A percentile compares a stretch with the other conserved stretches of the same genome.
phyloP scores from a whole-genome alignment of 2,797 vertebrate genomes.

The Danio jaintianensis region DNA sequence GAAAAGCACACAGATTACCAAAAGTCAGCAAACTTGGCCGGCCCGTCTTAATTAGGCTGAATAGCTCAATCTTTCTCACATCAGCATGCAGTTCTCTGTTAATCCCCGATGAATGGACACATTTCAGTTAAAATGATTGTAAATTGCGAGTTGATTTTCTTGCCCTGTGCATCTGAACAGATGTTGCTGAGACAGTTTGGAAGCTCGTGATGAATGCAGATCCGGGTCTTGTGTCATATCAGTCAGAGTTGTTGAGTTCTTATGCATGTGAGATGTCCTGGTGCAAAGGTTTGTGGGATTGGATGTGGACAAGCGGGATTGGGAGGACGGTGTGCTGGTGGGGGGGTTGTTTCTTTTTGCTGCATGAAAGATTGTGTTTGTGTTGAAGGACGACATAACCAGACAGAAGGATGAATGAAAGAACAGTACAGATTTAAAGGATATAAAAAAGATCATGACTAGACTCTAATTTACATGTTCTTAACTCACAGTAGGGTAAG shows the following conservation, averaged over 20 bases:
- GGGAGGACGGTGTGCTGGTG: too few relatives aligned
- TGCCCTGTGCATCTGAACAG: background rate
- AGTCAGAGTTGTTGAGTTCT: background rate
- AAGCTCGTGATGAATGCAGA: conserved; percentile 25
- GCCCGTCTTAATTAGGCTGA: conserved; percentile 44
- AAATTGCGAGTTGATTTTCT: background rate
- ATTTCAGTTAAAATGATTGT: conserved; percentile 1
- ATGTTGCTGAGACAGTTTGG: conserved; percentile 13
- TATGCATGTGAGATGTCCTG: conserved; percentile 2
- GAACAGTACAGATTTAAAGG: background rate
- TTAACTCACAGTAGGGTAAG: background rate
- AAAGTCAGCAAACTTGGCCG: conserved; percentile 38
- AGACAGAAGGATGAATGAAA: background rate
- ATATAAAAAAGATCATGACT: background rate
- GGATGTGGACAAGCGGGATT: background rate
- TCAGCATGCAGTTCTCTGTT: background rate
- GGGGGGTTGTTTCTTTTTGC: background rate
- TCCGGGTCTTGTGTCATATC: conserved; percentile 9
- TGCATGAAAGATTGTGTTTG: conserved; percentile 24
- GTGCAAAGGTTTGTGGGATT: background rate
- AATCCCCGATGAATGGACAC: background rate
- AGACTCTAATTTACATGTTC: background rate
- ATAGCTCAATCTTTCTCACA: conserved; percentile 13
- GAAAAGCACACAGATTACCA: conserved; percentile 50
- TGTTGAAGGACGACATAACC: background rate